Conservation (phyloP, 1,140 invertebrate species). For the Hycleus cichorii region DNA sequence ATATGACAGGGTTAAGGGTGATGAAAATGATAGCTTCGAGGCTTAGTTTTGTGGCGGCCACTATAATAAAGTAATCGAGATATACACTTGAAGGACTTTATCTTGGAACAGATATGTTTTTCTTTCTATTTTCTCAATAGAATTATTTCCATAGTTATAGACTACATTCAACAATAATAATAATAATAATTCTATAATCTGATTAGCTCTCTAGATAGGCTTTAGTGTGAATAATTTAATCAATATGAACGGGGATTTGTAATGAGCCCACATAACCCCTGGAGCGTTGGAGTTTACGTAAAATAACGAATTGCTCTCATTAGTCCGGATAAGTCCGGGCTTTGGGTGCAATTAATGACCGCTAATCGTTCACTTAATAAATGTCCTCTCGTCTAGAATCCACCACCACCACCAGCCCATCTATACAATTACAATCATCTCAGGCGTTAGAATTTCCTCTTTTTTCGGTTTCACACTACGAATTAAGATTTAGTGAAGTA, state of each 20-base stretch:
- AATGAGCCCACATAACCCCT: slow-evolving; percentile 7
- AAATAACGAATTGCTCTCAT: slow-evolving; percentile 13
- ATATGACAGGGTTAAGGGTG: slow-evolving; percentile 45
- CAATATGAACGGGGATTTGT: slow-evolving; percentile 12
- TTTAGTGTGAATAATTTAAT: slow-evolving; percentile 8
- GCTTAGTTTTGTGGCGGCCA: slow-evolving; percentile 37
- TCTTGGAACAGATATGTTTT: background rate
- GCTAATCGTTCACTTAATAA: slow-evolving; percentile 15
- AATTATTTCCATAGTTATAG: too few species aligned
- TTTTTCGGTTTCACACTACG: background rate
- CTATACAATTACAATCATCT: too few species aligned
- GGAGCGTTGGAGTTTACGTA: background rate
- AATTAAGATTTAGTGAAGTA: slow-evolving; percentile 11
- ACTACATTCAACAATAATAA: too few species aligned
- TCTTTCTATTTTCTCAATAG: too few species aligned
- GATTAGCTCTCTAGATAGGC: background rate
- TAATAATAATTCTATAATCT: too few species aligned
- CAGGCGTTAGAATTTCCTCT: too few species aligned
- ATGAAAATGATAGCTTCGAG: slow-evolving; percentile 41
- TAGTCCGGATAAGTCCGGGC: slow-evolving; percentile 15
- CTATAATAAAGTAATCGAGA: slow-evolving; percentile 36
- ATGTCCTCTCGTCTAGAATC: background rate
- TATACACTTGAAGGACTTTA: slow-evolving; percentile 23
- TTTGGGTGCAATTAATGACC: slow-evolving; percentile 11
- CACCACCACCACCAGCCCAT: too few species aligned